Percentiles rank a stretch among this genome's conserved stretches.
These are phyloP conservation scores for Montipora capricornis DNA, from an alignment of 64 coral and sea anemone species.

Conservation along the genomic window DNA sequence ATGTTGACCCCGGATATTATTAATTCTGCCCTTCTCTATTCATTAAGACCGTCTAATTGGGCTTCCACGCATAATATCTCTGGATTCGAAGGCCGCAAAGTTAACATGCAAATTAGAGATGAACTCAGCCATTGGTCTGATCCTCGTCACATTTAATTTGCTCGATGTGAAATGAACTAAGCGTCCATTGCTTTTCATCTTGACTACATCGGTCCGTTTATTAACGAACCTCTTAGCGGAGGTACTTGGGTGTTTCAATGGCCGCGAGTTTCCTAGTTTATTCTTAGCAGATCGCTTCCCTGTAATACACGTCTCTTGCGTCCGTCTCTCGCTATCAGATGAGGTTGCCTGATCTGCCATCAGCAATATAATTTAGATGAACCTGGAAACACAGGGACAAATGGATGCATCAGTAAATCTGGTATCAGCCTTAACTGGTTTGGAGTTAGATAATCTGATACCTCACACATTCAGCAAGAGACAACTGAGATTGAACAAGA, in stretches of 20 bases:
- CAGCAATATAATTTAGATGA: background rate
- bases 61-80: background rate
- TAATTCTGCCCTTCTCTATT: background rate
- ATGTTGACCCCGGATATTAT: background rate
- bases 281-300: conserved; percentile 7
- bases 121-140: background rate
- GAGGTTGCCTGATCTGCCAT: conserved; percentile 30
- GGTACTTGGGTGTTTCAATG: background rate
- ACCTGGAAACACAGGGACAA: background rate
- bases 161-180: background rate
- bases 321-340: conserved; percentile 6
- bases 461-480: no score
- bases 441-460: background rate
- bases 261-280: background rate
- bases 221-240: conserved; percentile 19
- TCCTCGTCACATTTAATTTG: background rate
- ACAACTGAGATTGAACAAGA: no score
- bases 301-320: background rate
- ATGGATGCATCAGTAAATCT: background rate
- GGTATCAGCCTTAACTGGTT: background rate
- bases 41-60: background rate
- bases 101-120: conserved; percentile 67
- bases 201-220: background rate
- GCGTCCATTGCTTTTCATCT: background rate
- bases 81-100: background rate